Conservation (phyloP, 1,140 invertebrate species). For the Maconellicoccus hirsutus region DNA sequence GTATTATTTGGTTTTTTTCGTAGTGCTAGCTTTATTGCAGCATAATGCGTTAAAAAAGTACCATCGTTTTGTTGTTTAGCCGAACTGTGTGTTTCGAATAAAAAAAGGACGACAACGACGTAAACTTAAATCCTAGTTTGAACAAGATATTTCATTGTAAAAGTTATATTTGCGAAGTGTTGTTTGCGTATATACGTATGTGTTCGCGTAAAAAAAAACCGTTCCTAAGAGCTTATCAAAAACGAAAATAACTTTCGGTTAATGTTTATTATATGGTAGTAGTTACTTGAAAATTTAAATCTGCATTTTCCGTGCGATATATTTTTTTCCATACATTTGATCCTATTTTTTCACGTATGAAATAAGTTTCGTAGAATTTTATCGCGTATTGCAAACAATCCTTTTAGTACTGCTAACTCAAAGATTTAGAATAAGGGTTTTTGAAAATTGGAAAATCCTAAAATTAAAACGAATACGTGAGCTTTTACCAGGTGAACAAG, state of each 20-base stretch:
- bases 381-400: no score
- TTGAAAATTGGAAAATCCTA: no score
- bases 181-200: no score
- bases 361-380: background rate
- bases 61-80: no score
- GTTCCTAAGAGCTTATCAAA: background rate
- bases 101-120: background rate
- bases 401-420: no score
- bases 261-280: background rate
- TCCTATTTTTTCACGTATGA: background rate
- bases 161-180: background rate
- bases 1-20: no score
- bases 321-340: background rate
- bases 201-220: background rate
- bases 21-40: no score
- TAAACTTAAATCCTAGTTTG: background rate
- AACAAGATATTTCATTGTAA: background rate
- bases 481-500: no score
- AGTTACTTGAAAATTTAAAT: background rate
- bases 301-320: background rate
- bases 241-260: background rate
- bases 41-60: no score
- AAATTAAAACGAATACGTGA: no score
- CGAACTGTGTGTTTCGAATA: no score
- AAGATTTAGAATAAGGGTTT: no score